Evolutionary conservation across 2,888 invertebrate genomes (phyloP).

Genomic region (Nemotelus pantherinus): DNA sequence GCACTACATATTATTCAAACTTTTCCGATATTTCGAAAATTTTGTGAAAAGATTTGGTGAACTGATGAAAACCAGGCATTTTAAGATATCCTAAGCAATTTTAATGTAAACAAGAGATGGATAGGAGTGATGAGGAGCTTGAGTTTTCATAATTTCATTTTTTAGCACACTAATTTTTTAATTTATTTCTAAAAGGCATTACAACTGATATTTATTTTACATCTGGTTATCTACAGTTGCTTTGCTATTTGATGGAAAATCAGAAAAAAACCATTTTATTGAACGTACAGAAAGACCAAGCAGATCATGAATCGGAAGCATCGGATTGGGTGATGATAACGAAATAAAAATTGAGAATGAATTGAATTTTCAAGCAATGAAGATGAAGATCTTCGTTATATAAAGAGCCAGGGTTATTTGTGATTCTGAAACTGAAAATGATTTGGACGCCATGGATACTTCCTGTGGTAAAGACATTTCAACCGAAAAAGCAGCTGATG

Average conservation of each 20-base stretch:
- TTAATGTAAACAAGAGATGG: too few species aligned
- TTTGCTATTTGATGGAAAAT: too few species aligned
- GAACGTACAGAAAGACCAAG: slow-evolving; percentile 32
- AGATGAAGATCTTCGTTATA: slow-evolving; percentile 12
- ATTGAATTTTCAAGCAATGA: slow-evolving; percentile 40
- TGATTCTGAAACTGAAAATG: slow-evolving; percentile 12
- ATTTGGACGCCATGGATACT: not conserved
- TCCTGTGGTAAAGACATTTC: slow-evolving; percentile 9
- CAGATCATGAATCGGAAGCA: slow-evolving; percentile 41
- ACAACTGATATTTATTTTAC: slow-evolving; percentile 6
- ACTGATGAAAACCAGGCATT: too few species aligned
- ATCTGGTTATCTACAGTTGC: not conserved
- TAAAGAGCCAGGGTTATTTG: too few species aligned
- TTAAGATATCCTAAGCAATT: too few species aligned
- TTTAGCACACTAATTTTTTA: too few species aligned
- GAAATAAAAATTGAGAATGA: slow-evolving; percentile 34
- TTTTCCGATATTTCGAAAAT: too few species aligned
- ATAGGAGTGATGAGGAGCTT: too few species aligned
- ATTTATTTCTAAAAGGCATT: not conserved
- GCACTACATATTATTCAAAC: too few species aligned
- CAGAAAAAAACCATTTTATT: slow-evolving; percentile 1
- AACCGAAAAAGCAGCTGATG: slow-evolving; percentile 41
- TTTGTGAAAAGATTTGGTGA: too few species aligned
- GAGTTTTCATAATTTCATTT: too few species aligned
- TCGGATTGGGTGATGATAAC: slow-evolving; percentile 31